Conservation (phyloP, 2,888 invertebrate species). For the Hemaris fuciformis region DNA sequence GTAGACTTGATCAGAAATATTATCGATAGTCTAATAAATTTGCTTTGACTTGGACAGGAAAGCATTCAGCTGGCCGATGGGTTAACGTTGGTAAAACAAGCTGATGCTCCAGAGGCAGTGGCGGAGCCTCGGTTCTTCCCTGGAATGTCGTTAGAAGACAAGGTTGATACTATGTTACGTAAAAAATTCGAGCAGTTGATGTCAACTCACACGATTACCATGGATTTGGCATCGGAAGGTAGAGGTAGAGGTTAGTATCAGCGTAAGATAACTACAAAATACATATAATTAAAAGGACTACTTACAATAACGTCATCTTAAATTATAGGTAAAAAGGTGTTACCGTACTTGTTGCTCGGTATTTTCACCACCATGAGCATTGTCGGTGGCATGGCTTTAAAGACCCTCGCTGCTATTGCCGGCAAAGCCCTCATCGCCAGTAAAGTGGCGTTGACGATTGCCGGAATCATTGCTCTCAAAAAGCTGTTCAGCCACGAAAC, state of each 20-base stretch:
- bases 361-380: conserved; percentile 85
- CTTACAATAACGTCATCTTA: conserved; percentile 18
- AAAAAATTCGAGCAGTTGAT: conserved; percentile 82
- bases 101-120: conserved; percentile 74
- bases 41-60: conserved; percentile 71
- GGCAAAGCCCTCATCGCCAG: conserved; percentile 87
- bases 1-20: conserved; percentile 34
- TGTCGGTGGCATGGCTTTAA: conserved; percentile 85
- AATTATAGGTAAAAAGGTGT: conserved; percentile 76
- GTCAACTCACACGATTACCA: conserved; percentile 83
- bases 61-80: conserved; percentile 83
- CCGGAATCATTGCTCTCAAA: conserved; percentile 86
- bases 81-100: conserved; percentile 81
- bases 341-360: conserved; percentile 82
- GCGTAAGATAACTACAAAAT: background rate
- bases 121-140: conserved; percentile 82
- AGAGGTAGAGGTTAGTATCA: conserved; percentile 70
- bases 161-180: conserved; percentile 75
- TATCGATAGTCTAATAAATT: conserved; percentile 45
- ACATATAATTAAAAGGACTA: no score
- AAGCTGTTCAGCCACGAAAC: conserved; percentile 86
- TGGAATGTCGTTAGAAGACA: conserved; percentile 80
- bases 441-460: conserved; percentile 87
- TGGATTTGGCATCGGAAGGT: conserved; percentile 81
- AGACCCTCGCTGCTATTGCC: conserved; percentile 86